These are phyloP conservation scores for Botia almorhae DNA, from an alignment of 2,797 vertebrate genomes.

Conservation along the genomic window DNA sequence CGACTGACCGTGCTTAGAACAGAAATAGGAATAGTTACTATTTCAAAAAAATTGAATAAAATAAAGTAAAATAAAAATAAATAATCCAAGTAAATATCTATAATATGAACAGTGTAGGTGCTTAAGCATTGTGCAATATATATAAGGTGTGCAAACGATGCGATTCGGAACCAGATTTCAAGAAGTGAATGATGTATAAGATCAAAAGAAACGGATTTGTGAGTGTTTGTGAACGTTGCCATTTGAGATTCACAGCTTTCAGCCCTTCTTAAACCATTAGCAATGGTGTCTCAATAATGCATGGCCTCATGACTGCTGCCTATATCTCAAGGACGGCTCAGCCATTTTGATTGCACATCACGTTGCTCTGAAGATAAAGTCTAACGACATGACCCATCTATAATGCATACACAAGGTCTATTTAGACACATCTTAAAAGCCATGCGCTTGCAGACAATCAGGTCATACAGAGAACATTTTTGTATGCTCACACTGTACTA, in stretches of 20 bases:
- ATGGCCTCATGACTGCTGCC: conserved; percentile 45
- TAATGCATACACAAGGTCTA: conserved; percentile 22
- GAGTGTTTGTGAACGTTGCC: conserved; percentile 10
- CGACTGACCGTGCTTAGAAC: too few relatives aligned
- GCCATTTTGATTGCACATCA: conserved; percentile 33
- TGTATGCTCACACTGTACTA: neutral
- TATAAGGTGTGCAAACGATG: too few relatives aligned
- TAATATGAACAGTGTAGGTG: too few relatives aligned
- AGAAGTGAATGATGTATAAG: neutral
- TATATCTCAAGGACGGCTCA: conserved; percentile 49
- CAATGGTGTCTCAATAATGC: conserved; percentile 51
- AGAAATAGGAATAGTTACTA: too few relatives aligned
- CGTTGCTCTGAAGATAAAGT: conserved; percentile 22
- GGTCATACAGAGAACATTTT: neutral
- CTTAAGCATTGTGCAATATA: too few relatives aligned
- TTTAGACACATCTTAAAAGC: conserved; percentile 15
- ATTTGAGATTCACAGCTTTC: conserved; percentile 27
- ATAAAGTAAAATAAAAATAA: too few relatives aligned
- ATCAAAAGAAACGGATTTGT: conserved; percentile 26
- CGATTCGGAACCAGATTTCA: too few relatives aligned
- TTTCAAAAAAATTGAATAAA: too few relatives aligned
- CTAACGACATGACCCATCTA: conserved; percentile 15
- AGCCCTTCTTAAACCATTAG: conserved; percentile 8
- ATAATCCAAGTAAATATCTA: too few relatives aligned
- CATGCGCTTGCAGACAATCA: neutral